Base-by-base conservation (phyloP, 1,140 invertebrate species). In the Drosophila biarmipes region DNA sequence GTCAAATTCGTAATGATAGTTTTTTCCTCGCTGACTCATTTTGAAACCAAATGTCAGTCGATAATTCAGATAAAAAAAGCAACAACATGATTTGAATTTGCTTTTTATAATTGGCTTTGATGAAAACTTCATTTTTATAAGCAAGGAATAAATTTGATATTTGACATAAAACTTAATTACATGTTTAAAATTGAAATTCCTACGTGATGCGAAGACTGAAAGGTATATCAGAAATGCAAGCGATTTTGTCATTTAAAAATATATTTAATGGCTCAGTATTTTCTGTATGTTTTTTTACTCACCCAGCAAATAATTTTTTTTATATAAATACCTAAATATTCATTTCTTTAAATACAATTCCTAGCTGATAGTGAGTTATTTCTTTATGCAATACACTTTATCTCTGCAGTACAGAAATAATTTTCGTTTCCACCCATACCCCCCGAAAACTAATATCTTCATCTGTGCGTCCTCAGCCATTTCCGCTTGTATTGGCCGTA, bases 1-100 rank as follows among this genome's bases (percentile, higher is more conserved):
- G 85, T 81, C 82, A 86, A 87, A 78, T 82, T 81, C 62, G 27
- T 53, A 49, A 53, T 64, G 63, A 66, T 84, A 79, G 75, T 84
- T 84, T 40, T 38, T 12, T 56, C 11, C 35, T 52, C 42, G 17
- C 12, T 59, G 57, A 19, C 11, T 55, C 56, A 40, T 49, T 52
- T 48, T 57, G 19, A 42, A 64, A 77, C 68, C 57, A 55, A 64
- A 64, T 51, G 43, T 24, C 52, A 19, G 8, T 19, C 54, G 57
- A 37, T 29, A 64, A 46, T 14, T 6, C 24, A 7, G 5, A 62
- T 34, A 27, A n/a, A 38, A 57, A 19, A 48, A 38, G 38, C 6
- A 42, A n/a, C 0, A 14, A 42, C 31, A 34, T 49, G 12, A 2
- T 21, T n/a, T 15, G 17, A 1, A 34, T 49, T 51, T 40, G 14